Conservation (phyloP, 2,113 vertebrate species). For the Eptesicus fuscus region DNA sequence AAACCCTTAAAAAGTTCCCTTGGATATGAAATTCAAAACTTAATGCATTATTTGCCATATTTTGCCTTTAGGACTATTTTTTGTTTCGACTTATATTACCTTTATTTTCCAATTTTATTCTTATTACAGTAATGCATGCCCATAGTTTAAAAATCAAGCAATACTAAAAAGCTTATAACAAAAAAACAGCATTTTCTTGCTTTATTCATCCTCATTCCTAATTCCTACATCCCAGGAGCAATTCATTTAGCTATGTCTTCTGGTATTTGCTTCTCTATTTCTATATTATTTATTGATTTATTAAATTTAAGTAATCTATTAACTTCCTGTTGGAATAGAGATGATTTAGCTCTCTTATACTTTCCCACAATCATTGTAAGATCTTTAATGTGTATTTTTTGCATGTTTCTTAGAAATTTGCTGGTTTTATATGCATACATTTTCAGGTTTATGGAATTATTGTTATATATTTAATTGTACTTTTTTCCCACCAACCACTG, state of each 20-base stretch:
- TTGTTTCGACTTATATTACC: conserved; percentile 52
- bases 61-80: conserved; percentile 21
- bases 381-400: neutral
- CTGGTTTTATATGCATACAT: neutral
- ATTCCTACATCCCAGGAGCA: neutral
- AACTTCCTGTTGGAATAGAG: neutral
- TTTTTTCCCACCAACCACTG: neutral
- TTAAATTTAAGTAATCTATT: conserved; percentile 31
- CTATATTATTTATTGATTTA: conserved; percentile 19
- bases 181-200: neutral
- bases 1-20: conserved; percentile 20
- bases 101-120: conserved; percentile 49
- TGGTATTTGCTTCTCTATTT: conserved; percentile 29
- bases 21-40: conserved; percentile 34
- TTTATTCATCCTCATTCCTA: neutral
- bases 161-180: neutral
- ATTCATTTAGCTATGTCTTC: neutral
- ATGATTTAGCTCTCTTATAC: neutral
- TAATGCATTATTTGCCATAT: conserved; percentile 29
- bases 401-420: conserved; percentile 10
- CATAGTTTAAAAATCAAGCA: conserved; percentile 25
- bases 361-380: neutral
- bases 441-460: neutral
- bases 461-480: neutral
- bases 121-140: neutral